These are phyloP conservation scores for Zoroaster sp. DNA, from an alignment of 53 echinoderm and acorn worm genomes.

Conservation along the genomic window DNA sequence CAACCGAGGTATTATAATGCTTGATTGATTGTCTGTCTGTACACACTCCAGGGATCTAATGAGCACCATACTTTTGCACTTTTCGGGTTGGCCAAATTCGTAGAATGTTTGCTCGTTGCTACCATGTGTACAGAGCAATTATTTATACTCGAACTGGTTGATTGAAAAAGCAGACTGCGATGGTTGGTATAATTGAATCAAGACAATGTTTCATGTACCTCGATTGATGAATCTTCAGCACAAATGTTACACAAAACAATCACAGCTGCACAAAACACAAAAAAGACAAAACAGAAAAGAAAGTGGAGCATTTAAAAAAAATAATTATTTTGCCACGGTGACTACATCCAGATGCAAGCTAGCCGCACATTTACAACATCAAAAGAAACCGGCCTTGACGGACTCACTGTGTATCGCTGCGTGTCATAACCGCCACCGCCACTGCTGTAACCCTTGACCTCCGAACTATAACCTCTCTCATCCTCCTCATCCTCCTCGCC, in stretches of 20 bases:
- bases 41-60: neutral
- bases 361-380: conserved; percentile 31
- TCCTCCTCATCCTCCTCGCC: conserved; percentile 42
- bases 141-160: neutral
- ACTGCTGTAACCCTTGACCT: conserved; percentile 53
- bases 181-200: neutral
- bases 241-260: neutral
- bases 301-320: neutral
- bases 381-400: neutral
- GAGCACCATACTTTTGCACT: neutral
- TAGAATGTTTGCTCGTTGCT: neutral
- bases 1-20: neutral
- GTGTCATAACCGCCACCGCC: conserved; percentile 9
- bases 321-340: neutral
- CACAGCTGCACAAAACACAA: neutral
- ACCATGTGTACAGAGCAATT: neutral
- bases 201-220: neutral
- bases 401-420: conserved; percentile 58
- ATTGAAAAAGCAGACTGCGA: neutral
- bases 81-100: neutral
- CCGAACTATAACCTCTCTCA: conserved; percentile 54
- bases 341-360: conserved; percentile 1
- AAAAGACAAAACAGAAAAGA: neutral
- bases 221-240: neutral
- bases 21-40: neutral